Evolutionary conservation across 37 sponge, comb jelly and placozoan genomes (phyloP).

Genomic region (Agelas oroides): DNA sequence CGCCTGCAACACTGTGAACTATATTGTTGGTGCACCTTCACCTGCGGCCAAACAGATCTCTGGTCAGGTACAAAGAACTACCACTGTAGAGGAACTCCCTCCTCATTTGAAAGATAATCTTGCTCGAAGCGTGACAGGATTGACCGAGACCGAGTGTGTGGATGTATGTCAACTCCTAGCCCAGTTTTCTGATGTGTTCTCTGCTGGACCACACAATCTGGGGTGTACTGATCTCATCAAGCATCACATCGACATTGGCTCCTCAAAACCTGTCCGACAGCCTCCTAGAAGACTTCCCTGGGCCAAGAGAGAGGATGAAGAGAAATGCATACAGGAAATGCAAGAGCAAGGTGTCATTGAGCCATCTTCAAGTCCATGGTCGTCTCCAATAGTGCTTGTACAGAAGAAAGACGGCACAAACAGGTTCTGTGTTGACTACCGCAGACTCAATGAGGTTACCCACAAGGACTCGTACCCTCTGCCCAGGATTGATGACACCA

Average conservation of each 20-base stretch:
- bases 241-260: conserved; percentile 54
- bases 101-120: neutral
- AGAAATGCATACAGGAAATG: conserved; percentile 9
- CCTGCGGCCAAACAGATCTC: neutral
- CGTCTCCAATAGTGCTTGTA: too few relatives aligned
- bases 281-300: conserved; percentile 44
- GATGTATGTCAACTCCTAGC: neutral
- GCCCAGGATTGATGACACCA: too few relatives aligned
- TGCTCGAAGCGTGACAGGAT: neutral
- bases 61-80: neutral
- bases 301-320: conserved; percentile 17
- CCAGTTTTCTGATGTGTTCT: conserved; percentile 5
- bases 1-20: neutral
- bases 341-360: too few relatives aligned
- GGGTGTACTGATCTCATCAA: conserved; percentile 27
- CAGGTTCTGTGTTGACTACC: too few relatives aligned
- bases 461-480: too few relatives aligned
- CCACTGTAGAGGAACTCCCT: neutral
- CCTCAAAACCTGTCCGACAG: conserved; percentile 45
- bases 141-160: neutral
- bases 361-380: too few relatives aligned
- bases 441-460: too few relatives aligned
- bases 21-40: neutral
- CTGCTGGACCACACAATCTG: conserved; percentile 22
- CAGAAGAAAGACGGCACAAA: too few relatives aligned